Evolutionary conservation across 2,888 invertebrate genomes (phyloP).

Genomic region (Orthosia gracilis): DNA sequence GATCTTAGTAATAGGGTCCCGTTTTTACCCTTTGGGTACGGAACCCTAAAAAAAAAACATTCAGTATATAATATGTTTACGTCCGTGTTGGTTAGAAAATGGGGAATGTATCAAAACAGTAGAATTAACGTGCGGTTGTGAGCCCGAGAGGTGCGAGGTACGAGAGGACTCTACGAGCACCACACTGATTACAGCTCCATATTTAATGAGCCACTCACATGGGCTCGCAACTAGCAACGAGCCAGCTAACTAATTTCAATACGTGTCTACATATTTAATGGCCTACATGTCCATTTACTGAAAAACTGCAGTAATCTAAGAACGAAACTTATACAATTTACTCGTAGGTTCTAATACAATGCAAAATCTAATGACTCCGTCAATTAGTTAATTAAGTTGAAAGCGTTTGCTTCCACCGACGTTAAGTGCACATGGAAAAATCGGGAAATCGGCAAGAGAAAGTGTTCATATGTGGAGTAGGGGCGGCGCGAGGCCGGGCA

Average conservation of each 20-base stretch:
- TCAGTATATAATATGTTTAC: not conserved
- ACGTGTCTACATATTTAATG: constrained; percentile 81
- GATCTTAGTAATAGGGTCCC: too few species aligned
- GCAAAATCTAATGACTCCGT: constrained; percentile 21
- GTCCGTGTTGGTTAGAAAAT: constrained; percentile 52
- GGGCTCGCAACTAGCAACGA: constrained; percentile 77
- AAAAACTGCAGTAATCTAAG: constrained; percentile 47
- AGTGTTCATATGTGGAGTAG: constrained; percentile 87
- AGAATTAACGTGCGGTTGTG: constrained; percentile 76
- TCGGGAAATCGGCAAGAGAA: constrained; percentile 85
- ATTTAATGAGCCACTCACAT: constrained; percentile 89
- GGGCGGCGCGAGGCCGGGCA: constrained; percentile 74
- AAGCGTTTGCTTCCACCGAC: constrained; percentile 46
- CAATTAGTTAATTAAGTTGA: constrained; percentile 43
- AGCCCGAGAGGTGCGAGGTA: constrained; percentile 73
- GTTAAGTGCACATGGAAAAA: constrained; percentile 80
- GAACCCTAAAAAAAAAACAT: too few species aligned
- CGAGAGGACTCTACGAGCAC: constrained; percentile 81
- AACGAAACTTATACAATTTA: constrained; percentile 15
- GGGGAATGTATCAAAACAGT: constrained; percentile 72
- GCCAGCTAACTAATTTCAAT: constrained; percentile 87
- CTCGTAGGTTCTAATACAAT: constrained; percentile 27
- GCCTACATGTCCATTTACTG: constrained; percentile 49
- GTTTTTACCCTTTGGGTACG: too few species aligned
- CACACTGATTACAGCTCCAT: constrained; percentile 89